Evolutionary conservation across 2,113 vertebrate species (phyloP), one percentile per base, ranked within the genome.

Genomic region (Protobothrops mucrosquamatus): DNA sequence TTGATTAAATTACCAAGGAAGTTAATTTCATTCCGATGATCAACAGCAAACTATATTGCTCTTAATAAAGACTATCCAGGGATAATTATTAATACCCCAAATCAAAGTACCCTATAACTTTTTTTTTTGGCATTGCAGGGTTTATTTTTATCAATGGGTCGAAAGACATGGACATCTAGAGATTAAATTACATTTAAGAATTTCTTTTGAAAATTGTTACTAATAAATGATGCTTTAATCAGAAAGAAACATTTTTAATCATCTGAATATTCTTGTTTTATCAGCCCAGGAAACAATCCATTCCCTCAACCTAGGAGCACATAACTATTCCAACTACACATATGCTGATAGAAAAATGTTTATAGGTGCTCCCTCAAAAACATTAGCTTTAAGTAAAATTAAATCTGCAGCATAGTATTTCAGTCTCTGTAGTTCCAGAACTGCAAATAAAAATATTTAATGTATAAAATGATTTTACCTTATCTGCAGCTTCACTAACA

Each of bases 401-500:
- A n/a, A 85, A 52, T 92, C 15, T 48, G 24, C 39, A 86, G 26
- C 22, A 1, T 3, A 69, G 20, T 0, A 87, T 92, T 90, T 52
- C 4, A 88, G 12, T 54, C 48, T 15, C 46, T 18, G 2, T 51
- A 23, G 23, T 61, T 48, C 39, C 24, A 29, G 24, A 46, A 11
- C 18, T 74, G 29, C 46, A 48, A 51, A 48, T 51, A 3, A 61
- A 90, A 34, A 39, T 69, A n/a, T 8, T 15, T 4, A 39, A 48
- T 11, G 39, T 11, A 22, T 12, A 22, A 48, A 55, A 74, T 4
- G 88, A 51, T 57, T 85, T 92, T 94, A 99, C 99, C 98, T 99
- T 99, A 94, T 99, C 99, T 23, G 99, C 99, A 91, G 98, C 98
- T 93, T 98, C 95, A 94, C 99, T 99, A 59, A 99, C 99, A 1